Conservation (phyloP, 2,797 vertebrate species). For the Dallia pectoralis region DNA sequence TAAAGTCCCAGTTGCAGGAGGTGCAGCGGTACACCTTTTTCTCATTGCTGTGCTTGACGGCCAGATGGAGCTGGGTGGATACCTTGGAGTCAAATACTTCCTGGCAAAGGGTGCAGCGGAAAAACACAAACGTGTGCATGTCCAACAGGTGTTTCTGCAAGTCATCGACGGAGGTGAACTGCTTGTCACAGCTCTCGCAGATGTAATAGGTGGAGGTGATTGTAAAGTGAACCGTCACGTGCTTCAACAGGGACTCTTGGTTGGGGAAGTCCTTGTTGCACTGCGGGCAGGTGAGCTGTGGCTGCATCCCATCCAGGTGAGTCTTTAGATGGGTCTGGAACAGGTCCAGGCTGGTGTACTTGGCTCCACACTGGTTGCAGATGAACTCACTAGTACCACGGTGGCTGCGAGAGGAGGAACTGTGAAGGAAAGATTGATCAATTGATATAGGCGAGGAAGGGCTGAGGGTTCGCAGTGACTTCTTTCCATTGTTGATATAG, state of each 20-base stretch:
- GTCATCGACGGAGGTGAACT: slow-evolving; percentile 96
- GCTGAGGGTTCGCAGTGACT: slow-evolving; percentile 89
- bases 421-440: slow-evolving; percentile 86
- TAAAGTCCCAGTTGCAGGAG: slow-evolving; percentile 98
- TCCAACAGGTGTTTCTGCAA: slow-evolving; percentile 96
- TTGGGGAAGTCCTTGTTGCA: slow-evolving; percentile 98
- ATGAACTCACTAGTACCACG: slow-evolving; percentile 84
- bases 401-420: slow-evolving; percentile 77
- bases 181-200: slow-evolving; percentile 98
- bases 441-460: slow-evolving; percentile 91
- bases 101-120: slow-evolving; percentile 97
- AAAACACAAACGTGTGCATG: slow-evolving; percentile 98
- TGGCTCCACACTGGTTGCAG: slow-evolving; percentile 98
- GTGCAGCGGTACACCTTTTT: slow-evolving; percentile 97
- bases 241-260: slow-evolving; percentile 94
- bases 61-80: slow-evolving; percentile 95
- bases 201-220: slow-evolving; percentile 97
- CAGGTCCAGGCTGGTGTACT: slow-evolving; percentile 92
- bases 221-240: slow-evolving; percentile 95
- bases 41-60: slow-evolving; percentile 97
- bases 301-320: slow-evolving; percentile 90
- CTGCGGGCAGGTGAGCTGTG: slow-evolving; percentile 92
- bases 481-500: slow-evolving; percentile 97
- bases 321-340: slow-evolving; percentile 99
- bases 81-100: slow-evolving; percentile 98